These are phyloP conservation scores for Trilocha varians DNA, from an alignment of 2,888 invertebrate genomes.

Conservation along the genomic window DNA sequence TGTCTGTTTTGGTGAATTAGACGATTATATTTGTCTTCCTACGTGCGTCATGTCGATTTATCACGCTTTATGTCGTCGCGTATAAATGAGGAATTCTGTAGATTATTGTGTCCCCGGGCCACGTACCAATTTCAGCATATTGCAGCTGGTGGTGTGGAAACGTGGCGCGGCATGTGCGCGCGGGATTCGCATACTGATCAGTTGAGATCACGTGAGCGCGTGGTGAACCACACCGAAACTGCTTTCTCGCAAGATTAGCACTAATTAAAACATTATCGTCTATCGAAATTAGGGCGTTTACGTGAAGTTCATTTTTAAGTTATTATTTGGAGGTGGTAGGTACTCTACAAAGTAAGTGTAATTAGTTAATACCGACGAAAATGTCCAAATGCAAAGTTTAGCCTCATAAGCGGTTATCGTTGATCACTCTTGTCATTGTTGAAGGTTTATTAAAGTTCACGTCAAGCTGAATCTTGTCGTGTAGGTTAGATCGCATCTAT, in stretches of 20 bases:
- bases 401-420: too few species aligned
- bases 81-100: slow-evolving; percentile 7
- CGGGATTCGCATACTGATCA: slow-evolving; percentile 51
- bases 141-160: slow-evolving; percentile 46
- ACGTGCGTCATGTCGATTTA: neutral
- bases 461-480: too few species aligned
- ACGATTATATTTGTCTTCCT: neutral
- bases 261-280: slow-evolving; percentile 1
- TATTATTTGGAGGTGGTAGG: neutral
- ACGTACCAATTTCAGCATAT: slow-evolving; percentile 65
- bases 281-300: neutral
- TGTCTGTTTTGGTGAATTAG: neutral
- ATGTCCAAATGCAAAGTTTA: too few species aligned
- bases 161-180: slow-evolving; percentile 35
- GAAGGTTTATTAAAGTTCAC: too few species aligned
- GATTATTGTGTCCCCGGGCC: slow-evolving; percentile 38
- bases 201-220: neutral
- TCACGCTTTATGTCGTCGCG: slow-evolving; percentile 2
- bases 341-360: too few species aligned
- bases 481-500: too few species aligned
- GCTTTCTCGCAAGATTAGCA: slow-evolving; percentile 3
- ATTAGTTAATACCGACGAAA: too few species aligned
- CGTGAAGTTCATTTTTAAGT: neutral
- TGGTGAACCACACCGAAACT: neutral
- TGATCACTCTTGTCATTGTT: too few species aligned